Conservation (phyloP, 92 coral and sea anemone species). For the Paramuricea clavata region DNA sequence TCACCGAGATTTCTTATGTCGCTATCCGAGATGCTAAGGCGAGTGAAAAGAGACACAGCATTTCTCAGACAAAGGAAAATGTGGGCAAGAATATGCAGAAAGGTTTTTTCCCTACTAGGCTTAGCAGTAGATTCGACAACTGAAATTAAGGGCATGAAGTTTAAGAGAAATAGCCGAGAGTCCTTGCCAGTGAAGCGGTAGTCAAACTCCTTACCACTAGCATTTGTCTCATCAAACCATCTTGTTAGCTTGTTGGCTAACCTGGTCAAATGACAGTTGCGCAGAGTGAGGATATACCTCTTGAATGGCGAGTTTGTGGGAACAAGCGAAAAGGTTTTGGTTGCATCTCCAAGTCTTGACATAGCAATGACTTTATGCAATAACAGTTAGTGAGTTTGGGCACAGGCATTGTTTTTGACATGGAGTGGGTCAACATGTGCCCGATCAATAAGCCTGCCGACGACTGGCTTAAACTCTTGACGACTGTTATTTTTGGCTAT, state of each 20-base stretch:
- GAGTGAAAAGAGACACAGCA: constrained; percentile 51
- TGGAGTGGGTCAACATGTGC: constrained; percentile 15
- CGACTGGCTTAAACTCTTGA: constrained; percentile 37
- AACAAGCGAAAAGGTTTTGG: background rate
- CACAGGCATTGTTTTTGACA: constrained; percentile 4
- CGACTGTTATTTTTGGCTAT: constrained; percentile 35
- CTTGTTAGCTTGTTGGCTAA: background rate
- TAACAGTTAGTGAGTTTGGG: constrained; percentile 25
- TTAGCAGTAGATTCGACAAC: constrained; percentile 17
- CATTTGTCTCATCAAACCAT: background rate
- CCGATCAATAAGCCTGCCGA: constrained; percentile 37
- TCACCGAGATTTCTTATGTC: constrained; percentile 29
- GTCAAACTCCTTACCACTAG: background rate
- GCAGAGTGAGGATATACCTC: background rate
- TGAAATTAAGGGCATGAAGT: constrained; percentile 11
- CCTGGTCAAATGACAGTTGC: background rate
- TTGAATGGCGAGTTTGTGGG: constrained; percentile 11
- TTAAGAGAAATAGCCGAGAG: constrained; percentile 18
- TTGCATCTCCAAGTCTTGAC: constrained; percentile 6
- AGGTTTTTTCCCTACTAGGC: constrained; percentile 28
- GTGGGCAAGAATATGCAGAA: constrained; percentile 39
- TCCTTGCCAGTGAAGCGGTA: constrained; percentile 13
- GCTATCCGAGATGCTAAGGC: constrained; percentile 20
- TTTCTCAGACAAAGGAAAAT: constrained; percentile 41
- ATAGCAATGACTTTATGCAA: constrained; percentile 13